Base-by-base conservation (phyloP, 2,797 vertebrate species). In the Malurus splendens region DNA sequence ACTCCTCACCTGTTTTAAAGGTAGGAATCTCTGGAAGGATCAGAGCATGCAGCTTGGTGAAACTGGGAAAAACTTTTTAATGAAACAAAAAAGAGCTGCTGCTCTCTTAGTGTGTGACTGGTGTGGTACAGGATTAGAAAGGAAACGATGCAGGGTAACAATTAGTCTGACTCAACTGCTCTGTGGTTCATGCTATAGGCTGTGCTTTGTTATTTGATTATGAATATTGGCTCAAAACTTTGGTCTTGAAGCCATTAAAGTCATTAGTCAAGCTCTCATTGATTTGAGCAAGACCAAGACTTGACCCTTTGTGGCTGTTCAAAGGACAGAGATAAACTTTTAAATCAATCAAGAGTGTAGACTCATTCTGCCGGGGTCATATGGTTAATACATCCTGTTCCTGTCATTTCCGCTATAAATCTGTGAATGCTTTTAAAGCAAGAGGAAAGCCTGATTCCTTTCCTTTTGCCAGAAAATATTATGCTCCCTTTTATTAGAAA, bases 331-430 rank as follows among this genome's bases (percentile, higher is more conserved):
- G 89, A 97, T 94, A 96, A 97, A 96, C 88, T 95, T 93, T 88
- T 94, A 96, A 95, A 97, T 95, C 94, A 96, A 84, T 96, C 94
- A 96, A 93, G 96, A 77, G 48, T 50, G 42, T 94, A 94, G 92
- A 93, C 95, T 96, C 93, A 93, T 95, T 97, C 92, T 95, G 87
- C 91, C 93, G 82, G 93, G 90, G 94, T 93, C 93, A 86, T 44
- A 60, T 5, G 66, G 92, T 94, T 96, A 95, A 95, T 95, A 93
- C 86, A 96, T 94, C 95, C 96, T 95, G 91, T 96, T 96, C 96
- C 84, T 96, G 95, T 93, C 94, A 93, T 95, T 97, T 96, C 87
- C 4, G 45, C 93, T 94, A 93, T 96, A 96, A 96, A 97, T 96
- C 92, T 92, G 82, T 82, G 67, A 93, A 89, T 74, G 93, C 86